Percentiles rank a stretch among this genome's conserved stretches.
phyloP scores from a whole-genome alignment of 1,140 invertebrate genomes.

The Alviniconcha marisindica region DNA sequence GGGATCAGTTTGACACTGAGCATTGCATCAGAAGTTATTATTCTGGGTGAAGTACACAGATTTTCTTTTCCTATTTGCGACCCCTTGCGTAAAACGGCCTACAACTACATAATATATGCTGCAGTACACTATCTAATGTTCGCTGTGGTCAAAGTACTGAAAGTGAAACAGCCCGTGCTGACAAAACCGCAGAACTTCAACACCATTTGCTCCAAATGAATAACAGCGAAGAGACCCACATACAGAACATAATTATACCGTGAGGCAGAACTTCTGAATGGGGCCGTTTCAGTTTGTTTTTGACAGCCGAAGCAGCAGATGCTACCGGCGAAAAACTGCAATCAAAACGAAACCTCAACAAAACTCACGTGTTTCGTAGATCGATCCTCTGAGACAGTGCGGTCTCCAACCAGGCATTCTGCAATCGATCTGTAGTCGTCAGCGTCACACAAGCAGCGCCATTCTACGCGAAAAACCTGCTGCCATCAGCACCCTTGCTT shows the following conservation, averaged over 20 bases:
- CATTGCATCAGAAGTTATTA: too few relatives aligned
- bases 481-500: not conserved
- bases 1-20: too few relatives aligned
- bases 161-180: too few relatives aligned
- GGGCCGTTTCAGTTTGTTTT: too few relatives aligned
- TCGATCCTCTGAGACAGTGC: constrained; percentile 53
- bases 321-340: not conserved
- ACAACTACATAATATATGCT: not conserved
- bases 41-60: too few relatives aligned
- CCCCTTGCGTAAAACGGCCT: not conserved
- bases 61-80: too few relatives aligned
- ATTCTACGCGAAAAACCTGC: not conserved
- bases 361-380: constrained; percentile 51
- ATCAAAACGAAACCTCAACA: constrained; percentile 21
- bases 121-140: not conserved
- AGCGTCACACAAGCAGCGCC: not conserved
- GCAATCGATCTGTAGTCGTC: not conserved
- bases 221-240: too few relatives aligned
- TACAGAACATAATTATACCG: too few relatives aligned
- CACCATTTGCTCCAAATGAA: too few relatives aligned
- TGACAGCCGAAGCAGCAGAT: too few relatives aligned
- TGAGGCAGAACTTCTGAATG: too few relatives aligned
- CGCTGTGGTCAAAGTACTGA: not conserved
- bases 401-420: constrained; percentile 54
- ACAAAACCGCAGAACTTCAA: too few relatives aligned